Base-by-base conservation (phyloP, 2,113 vertebrate genomes). In the Amblyopsis rosae region DNA sequence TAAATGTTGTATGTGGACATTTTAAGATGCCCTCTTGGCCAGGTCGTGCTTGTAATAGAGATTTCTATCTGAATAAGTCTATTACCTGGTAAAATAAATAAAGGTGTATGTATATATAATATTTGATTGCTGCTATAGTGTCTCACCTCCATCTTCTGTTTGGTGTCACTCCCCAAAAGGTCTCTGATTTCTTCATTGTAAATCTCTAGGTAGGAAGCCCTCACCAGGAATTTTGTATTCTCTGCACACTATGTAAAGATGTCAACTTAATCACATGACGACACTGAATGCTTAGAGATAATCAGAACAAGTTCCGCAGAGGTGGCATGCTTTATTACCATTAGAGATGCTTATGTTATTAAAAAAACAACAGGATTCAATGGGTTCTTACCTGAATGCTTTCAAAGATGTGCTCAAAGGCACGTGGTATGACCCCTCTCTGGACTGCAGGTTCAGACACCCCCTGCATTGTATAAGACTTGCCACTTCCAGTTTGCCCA, bases 381-480 rank as follows among this genome's bases (percentile, higher is more conserved):
- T 4, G 63, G 1, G 1, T 11, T 26, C 50, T 4, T 80, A 97
- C 95, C 95, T 97, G 96, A 48, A 95, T 83, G 0, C 94, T 96
- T 84, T 96, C 95, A 72, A 96, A 97, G 67, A 95, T 75, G 65
- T 95, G 95, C 55, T 97, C 96, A 58, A 96, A 96, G 0, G 93
- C 95, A 56, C 96, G 82, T 4, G 95, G 95, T 35, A 96, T 94
- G 72, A 96, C 90, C 26, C 95, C 96, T 74, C 85, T 92, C 84
- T 95, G 94, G 1, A 85, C 51, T 4, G 92, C 64, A 0, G 93
- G 94, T 26, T 94, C 88, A 0, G 65, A 7, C 26, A 93, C 83
- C 5, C 96, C 96, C 85, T 96, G 95, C 95, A 95, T 96, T 79
- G 95, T 96, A 82, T 95, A 96, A 2, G 95, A 97, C 62, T 98